These are phyloP conservation scores for Paguma larvata DNA, from an alignment of 2,797 vertebrate species.

Conservation along the genomic window DNA sequence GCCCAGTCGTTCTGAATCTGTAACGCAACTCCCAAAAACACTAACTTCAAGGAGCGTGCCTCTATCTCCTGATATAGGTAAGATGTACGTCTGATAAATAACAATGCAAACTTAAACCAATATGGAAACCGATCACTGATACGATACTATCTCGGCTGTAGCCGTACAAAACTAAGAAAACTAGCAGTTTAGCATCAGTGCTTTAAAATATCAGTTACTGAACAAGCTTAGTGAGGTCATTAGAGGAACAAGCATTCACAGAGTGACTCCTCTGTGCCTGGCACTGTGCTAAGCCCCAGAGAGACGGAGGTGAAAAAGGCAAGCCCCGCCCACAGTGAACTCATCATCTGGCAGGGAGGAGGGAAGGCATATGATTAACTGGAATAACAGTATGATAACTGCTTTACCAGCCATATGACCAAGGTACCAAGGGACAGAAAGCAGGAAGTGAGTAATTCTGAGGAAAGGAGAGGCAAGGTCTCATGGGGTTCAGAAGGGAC, in stretches of 20 bases:
- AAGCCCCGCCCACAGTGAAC: not conserved
- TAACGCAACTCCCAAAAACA: not conserved
- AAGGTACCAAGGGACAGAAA: not conserved
- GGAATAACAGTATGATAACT: not conserved
- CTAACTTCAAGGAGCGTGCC: not conserved
- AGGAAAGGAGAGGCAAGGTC: not conserved
- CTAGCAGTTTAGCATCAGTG: not conserved
- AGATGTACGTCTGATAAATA: not conserved
- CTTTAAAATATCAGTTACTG: not conserved
- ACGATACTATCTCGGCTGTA: not conserved
- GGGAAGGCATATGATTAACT: not conserved
- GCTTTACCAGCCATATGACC: not conserved
- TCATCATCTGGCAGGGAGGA: not conserved
- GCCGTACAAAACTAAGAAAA: not conserved
- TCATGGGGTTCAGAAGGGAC: not conserved
- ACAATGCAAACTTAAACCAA: not conserved
- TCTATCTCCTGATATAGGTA: not conserved
- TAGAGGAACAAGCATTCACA: not conserved
- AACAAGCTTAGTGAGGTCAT: not conserved
- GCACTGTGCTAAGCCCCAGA: not conserved
- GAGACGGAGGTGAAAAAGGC: not conserved
- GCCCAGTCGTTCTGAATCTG: not conserved
- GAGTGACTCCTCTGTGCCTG: not conserved
- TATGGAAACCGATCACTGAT: not conserved
- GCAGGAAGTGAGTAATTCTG: conserved; percentile 16